Evolutionary conservation across 2,888 invertebrate species (phyloP).

Genomic region (Strigamia crassipes): DNA sequence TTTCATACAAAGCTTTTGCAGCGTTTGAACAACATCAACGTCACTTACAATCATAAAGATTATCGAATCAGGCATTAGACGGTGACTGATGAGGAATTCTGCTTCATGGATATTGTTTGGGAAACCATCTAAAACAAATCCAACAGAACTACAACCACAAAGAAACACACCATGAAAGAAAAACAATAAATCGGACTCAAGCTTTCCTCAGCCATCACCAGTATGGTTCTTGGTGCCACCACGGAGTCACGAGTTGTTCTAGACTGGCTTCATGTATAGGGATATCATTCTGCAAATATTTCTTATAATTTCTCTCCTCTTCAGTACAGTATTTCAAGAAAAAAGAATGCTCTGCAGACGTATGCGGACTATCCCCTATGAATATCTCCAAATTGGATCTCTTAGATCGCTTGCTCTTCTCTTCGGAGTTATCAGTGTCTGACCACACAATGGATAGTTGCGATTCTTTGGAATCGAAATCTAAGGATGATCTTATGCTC

Average conservation of each 20-base stretch:
- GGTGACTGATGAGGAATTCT: not conserved
- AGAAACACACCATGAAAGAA: not conserved
- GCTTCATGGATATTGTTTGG: constrained; percentile 1
- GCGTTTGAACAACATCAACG: not conserved
- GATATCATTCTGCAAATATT: constrained; percentile 31
- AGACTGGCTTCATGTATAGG: not conserved
- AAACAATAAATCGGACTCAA: not conserved
- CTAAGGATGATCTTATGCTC: constrained; percentile 5
- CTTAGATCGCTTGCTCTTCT: not conserved
- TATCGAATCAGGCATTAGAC: not conserved
- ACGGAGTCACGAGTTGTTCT: not conserved
- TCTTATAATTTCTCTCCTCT: constrained; percentile 7
- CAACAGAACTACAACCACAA: not conserved
- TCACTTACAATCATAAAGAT: not conserved
- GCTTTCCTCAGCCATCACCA: not conserved
- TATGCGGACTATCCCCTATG: not conserved
- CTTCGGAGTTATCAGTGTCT: not conserved
- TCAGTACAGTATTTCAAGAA: not conserved
- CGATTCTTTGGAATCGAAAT: not conserved
- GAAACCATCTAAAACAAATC: constrained; percentile 41
- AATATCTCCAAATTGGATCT: not conserved
- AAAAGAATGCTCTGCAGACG: not conserved
- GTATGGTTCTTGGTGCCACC: constrained; percentile 42
- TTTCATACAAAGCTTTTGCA: constrained; percentile 4
- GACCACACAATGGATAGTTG: not conserved